phyloP scores from a whole-genome alignment of 64 coral and sea anemone genomes.

The Dendronephthya gigantea region DNA sequence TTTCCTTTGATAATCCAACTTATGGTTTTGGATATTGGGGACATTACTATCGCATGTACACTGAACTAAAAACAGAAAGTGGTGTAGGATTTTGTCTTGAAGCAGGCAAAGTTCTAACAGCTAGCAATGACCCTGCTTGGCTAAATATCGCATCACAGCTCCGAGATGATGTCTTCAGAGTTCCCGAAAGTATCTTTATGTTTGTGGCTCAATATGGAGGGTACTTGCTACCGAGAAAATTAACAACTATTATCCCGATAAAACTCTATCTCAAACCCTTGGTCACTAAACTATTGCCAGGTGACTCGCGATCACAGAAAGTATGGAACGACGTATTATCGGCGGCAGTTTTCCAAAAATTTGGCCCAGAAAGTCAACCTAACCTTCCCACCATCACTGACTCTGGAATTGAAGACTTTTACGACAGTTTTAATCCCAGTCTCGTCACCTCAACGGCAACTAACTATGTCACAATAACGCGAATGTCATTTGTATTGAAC shows the following conservation, averaged over 20 bases:
- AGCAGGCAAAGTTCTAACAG: constrained; percentile 18
- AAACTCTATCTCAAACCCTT: constrained; percentile 35
- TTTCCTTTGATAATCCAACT: constrained; percentile 15
- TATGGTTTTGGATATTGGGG: neutral
- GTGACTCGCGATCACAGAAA: neutral
- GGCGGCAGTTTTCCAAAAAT: constrained; percentile 28
- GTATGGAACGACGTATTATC: constrained; percentile 25
- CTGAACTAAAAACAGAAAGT: neutral
- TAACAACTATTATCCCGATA: constrained; percentile 12
- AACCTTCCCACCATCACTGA: constrained; percentile 1
- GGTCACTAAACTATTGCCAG: constrained; percentile 17
- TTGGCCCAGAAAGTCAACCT: constrained; percentile 19
- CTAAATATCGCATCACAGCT: constrained; percentile 19
- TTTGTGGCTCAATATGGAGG: neutral
- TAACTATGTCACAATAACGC: constrained; percentile 36
- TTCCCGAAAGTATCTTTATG: constrained; percentile 32
- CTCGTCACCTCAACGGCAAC: constrained; percentile 43
- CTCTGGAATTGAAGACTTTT: neutral
- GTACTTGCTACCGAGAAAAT: neutral
- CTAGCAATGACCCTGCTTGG: constrained; percentile 28
- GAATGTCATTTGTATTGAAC: constrained; percentile 27
- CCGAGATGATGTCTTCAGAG: constrained; percentile 24
- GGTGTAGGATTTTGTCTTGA: neutral
- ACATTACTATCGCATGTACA: constrained; percentile 13
- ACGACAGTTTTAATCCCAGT: constrained; percentile 39